Conservation (phyloP, 1,140 invertebrate species). For the Caerostris extrusa region DNA sequence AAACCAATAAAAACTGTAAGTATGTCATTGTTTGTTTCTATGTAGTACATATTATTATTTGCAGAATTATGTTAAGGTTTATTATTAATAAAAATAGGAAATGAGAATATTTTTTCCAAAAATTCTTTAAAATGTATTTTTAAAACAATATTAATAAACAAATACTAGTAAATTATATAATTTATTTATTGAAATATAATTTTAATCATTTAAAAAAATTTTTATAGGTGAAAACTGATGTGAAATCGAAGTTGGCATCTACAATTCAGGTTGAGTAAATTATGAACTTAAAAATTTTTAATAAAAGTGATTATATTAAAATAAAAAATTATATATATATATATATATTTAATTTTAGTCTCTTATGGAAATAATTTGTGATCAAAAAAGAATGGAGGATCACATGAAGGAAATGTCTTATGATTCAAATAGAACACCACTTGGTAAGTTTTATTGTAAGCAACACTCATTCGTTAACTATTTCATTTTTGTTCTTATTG, state of each 20-base stretch:
- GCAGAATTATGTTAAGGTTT: no score
- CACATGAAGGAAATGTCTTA: conserved; percentile 83
- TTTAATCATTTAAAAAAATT: neutral
- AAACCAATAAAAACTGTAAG: no score
- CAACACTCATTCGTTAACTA: no score
- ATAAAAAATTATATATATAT: neutral
- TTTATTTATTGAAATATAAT: neutral
- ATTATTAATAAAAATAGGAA: no score
- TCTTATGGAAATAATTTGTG: conserved; percentile 84
- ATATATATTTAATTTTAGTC: conserved; percentile 29
- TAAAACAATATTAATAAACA: no score
- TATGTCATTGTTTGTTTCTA: no score
- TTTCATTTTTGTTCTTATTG: no score
- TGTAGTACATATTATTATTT: no score
- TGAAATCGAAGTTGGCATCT: conserved; percentile 23
- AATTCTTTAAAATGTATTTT: no score
- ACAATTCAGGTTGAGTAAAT: neutral
- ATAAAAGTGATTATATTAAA: no score
- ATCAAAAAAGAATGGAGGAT: conserved; percentile 84
- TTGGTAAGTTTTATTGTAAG: conserved; percentile 78
- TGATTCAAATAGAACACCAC: conserved; percentile 80
- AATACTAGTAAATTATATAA: no score
- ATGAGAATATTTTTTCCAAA: no score
- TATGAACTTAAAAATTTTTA: neutral
- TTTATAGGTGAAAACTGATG: neutral